These are phyloP conservation scores for Kryphioiulus occultus DNA, from an alignment of 2,888 invertebrate genomes.

Conservation along the genomic window DNA sequence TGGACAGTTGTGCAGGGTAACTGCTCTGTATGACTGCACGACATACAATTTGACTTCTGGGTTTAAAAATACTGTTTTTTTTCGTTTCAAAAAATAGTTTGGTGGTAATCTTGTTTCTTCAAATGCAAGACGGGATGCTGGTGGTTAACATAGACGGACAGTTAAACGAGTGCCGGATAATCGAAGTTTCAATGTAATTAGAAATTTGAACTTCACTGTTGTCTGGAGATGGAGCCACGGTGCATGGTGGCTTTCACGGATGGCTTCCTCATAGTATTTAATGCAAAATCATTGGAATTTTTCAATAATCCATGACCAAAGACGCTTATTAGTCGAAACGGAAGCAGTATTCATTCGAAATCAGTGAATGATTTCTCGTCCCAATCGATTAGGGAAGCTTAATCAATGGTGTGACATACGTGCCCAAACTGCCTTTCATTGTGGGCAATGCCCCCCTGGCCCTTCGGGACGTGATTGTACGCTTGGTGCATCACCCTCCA, in stretches of 20 bases:
- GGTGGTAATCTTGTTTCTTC: too few species aligned
- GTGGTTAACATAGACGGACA: too few species aligned
- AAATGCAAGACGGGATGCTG: too few species aligned
- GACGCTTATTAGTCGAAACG: neutral
- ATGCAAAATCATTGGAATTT: neutral
- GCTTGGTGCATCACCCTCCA: neutral
- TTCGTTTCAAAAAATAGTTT: too few species aligned
- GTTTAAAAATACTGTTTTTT: too few species aligned
- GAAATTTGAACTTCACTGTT: neutral
- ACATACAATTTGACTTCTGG: too few species aligned
- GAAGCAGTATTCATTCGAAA: neutral
- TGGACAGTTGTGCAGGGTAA: too few species aligned
- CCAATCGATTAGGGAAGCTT: neutral
- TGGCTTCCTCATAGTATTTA: neutral
- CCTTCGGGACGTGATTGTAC: neutral
- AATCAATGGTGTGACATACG: constrained; percentile 27
- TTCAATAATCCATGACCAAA: neutral
- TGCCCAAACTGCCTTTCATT: neutral
- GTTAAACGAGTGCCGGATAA: too few species aligned
- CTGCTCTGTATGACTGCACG: too few species aligned
- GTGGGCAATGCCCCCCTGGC: constrained; percentile 39
- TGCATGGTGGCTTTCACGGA: neutral
- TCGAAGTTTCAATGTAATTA: too few species aligned
- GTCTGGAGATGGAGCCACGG: neutral
- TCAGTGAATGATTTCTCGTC: constrained; percentile 4